phyloP scores from a whole-genome alignment of 2,113 vertebrate genomes.

The Cephalopholis sonnerati region DNA sequence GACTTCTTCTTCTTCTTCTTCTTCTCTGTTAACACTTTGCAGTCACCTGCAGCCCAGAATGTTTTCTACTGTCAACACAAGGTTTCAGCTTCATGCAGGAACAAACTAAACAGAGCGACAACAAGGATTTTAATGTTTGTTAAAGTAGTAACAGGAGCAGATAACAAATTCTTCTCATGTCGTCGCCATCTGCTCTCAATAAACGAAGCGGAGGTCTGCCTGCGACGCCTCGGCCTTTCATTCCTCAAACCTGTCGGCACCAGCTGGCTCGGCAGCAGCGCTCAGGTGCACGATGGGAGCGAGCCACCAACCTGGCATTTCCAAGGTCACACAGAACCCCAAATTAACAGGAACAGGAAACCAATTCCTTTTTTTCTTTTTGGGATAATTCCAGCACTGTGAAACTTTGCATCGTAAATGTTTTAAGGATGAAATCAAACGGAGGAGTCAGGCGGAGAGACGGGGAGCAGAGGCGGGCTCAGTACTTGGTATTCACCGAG shows the following conservation, averaged over 20 bases:
- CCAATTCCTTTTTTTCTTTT: not conserved
- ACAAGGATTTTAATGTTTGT: constrained; percentile 59
- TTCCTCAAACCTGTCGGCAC: constrained; percentile 73
- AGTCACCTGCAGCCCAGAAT: constrained; percentile 28
- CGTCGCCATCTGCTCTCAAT: constrained; percentile 77
- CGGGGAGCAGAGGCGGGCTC: not conserved
- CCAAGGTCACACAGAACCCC: constrained; percentile 58
- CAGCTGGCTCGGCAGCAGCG: constrained; percentile 60
- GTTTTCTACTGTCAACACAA: not conserved
- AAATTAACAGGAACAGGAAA: constrained; percentile 44
- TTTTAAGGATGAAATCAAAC: not conserved
- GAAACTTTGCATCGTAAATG: constrained; percentile 9
- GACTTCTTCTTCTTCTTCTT: constrained; percentile 1
- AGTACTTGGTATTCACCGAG: constrained; percentile 43
- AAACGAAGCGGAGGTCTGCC: constrained; percentile 65
- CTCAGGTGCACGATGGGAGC: constrained; percentile 15
- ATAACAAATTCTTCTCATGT: constrained; percentile 69
- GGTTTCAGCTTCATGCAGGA: constrained; percentile 4
- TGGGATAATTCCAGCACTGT: constrained; percentile 8
- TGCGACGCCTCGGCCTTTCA: constrained; percentile 60
- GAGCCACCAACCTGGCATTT: constrained; percentile 19
- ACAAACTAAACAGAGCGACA: constrained; percentile 36
- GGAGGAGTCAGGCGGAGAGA: not conserved
- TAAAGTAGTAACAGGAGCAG: constrained; percentile 20
- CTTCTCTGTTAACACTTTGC: not conserved